Evolutionary conservation across 2,888 invertebrate genomes (phyloP).

Genomic region (Hesperia comma): DNA sequence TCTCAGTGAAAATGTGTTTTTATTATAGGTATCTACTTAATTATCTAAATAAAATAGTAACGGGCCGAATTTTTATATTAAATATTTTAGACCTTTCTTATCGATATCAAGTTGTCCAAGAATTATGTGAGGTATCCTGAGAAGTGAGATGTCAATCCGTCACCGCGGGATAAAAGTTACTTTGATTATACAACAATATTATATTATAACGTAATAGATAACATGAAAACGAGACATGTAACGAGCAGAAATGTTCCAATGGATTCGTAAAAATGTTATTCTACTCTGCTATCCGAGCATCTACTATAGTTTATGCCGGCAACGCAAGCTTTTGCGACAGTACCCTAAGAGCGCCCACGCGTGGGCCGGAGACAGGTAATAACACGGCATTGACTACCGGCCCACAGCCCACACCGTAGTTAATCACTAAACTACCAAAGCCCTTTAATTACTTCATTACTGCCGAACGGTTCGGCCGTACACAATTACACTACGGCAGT

Average conservation of each 20-base stretch:
- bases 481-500: not conserved
- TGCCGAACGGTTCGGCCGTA: not conserved
- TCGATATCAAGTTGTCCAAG: too few species aligned
- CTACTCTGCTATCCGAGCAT: not conserved
- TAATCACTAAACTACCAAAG: conserved; percentile 10
- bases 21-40: too few species aligned
- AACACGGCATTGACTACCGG: conserved; percentile 21
- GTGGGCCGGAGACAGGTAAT: conserved; percentile 11
- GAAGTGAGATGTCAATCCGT: too few species aligned
- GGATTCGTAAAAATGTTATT: not conserved
- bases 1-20: too few species aligned
- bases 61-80: too few species aligned
- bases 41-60: too few species aligned
- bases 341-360: not conserved
- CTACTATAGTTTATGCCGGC: not conserved
- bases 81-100: too few species aligned
- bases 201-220: too few species aligned
- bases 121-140: too few species aligned
- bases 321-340: not conserved
- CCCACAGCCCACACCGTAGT: not conserved
- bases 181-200: too few species aligned
- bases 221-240: too few species aligned
- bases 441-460: conserved; percentile 14
- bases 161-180: too few species aligned
- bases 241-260: not conserved